Conservation (phyloP, 2,888 invertebrate species). For the Aporophyla lueneburgensis region DNA sequence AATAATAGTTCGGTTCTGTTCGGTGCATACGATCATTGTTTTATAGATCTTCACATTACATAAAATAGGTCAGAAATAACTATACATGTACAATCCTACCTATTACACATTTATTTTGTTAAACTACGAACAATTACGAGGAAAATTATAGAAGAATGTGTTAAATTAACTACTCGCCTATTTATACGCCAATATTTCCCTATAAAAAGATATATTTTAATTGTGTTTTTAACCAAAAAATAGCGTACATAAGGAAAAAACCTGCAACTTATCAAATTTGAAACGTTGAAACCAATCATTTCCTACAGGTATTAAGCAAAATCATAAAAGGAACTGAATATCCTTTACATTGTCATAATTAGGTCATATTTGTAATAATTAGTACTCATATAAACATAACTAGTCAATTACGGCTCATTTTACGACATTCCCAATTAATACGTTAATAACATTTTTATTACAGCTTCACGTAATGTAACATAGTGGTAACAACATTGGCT, state of each 20-base stretch:
- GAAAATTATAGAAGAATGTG: slow-evolving; percentile 39
- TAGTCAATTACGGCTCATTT: slow-evolving; percentile 22
- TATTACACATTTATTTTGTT: slow-evolving; percentile 14
- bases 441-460: slow-evolving; percentile 34
- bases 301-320: neutral
- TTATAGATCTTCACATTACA: neutral
- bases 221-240: neutral
- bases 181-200: neutral
- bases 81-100: slow-evolving; percentile 10
- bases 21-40: neutral
- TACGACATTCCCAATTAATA: slow-evolving; percentile 33
- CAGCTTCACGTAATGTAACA: neutral
- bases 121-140: slow-evolving; percentile 31
- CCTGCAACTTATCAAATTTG: neutral
- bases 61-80: slow-evolving; percentile 18
- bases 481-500: slow-evolving; percentile 8
- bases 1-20: too few relatives aligned
- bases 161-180: neutral
- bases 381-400: slow-evolving; percentile 31
- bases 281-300: neutral
- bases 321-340: neutral
- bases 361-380: slow-evolving; percentile 31
- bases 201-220: neutral
- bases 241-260: neutral
- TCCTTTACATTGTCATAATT: slow-evolving; percentile 16